These are phyloP conservation scores for Platanista minor DNA, from an alignment of 2,113 vertebrate species.

Conservation along the genomic window DNA sequence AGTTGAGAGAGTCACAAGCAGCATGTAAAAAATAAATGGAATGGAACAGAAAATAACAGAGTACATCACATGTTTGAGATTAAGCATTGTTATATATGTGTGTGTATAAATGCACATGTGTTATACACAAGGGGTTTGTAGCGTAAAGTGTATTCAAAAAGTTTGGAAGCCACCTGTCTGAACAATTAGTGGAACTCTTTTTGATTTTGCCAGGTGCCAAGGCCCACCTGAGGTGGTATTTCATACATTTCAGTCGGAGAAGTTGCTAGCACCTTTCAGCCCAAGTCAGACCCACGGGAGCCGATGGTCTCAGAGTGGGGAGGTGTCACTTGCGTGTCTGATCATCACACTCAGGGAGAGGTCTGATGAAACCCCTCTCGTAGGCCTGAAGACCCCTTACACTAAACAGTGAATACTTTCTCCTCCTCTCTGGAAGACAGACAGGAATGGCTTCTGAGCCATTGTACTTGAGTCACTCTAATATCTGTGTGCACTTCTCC, in stretches of 20 bases:
- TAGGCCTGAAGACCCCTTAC: background rate
- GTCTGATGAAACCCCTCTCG: background rate
- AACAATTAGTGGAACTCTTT: background rate
- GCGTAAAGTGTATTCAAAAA: background rate
- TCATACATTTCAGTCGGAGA: background rate
- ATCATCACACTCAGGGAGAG: background rate
- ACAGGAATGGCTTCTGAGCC: background rate
- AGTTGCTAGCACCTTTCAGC: background rate
- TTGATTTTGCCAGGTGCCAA: background rate
- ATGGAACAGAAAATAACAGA: background rate
- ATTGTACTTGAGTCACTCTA: background rate
- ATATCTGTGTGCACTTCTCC: background rate
- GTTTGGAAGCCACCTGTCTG: background rate
- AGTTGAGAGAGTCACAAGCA: background rate
- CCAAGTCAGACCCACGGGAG: background rate
- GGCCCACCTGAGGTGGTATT: background rate
- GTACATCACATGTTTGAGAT: background rate
- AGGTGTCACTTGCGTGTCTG: background rate
- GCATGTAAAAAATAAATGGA: background rate
- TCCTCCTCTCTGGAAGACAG: background rate
- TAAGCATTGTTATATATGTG: background rate
- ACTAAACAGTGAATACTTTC: accelerated
- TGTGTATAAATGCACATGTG: background rate
- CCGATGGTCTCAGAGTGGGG: background rate
- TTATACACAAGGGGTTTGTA: background rate